Percentiles rank a stretch among this genome's conserved stretches.
phyloP scores from a whole-genome alignment of 1,140 invertebrate species.

The Cotesia typhae region DNA sequence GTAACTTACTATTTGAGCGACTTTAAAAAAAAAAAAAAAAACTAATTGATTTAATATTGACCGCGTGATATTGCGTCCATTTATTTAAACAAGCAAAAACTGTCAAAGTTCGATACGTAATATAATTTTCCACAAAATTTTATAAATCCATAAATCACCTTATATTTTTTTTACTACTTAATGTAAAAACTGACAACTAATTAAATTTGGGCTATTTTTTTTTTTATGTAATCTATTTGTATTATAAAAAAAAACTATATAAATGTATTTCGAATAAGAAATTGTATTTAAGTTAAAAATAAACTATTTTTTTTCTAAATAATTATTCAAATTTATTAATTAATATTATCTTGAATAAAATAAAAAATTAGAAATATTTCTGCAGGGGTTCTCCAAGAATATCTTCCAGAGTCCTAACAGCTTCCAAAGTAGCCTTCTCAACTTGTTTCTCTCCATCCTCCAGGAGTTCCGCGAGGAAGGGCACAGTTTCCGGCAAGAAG shows the following conservation, averaged over 20 bases:
- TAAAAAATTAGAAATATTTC: conserved; percentile 76
- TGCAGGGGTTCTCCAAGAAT: conserved; percentile 85
- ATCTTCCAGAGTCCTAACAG: conserved; percentile 80
- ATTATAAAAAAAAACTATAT: background rate
- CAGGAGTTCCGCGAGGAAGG: conserved; percentile 83
- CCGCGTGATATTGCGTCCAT: too few species aligned
- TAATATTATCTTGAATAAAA: background rate
- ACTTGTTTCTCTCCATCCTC: conserved; percentile 84
- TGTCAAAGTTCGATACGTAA: too few species aligned
- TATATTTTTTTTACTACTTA: too few species aligned
- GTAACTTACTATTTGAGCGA: too few species aligned
- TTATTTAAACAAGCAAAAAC: too few species aligned
- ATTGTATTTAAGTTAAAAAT: background rate
- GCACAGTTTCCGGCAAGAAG: conserved; percentile 82
- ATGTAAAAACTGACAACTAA: too few species aligned
- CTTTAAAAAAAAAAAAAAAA: too few species aligned
- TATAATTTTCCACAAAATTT: too few species aligned
- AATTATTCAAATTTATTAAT: conserved; percentile 3
- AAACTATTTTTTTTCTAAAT: conserved; percentile 1
- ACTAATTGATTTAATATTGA: too few species aligned
- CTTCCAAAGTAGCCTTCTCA: conserved; percentile 77
- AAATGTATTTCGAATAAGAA: background rate
- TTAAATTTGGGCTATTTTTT: background rate
- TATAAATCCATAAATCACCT: too few species aligned
- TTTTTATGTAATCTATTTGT: background rate